These are phyloP conservation scores for Tetrax tetrax DNA, from an alignment of 2,113 vertebrate genomes.

Conservation along the genomic window DNA sequence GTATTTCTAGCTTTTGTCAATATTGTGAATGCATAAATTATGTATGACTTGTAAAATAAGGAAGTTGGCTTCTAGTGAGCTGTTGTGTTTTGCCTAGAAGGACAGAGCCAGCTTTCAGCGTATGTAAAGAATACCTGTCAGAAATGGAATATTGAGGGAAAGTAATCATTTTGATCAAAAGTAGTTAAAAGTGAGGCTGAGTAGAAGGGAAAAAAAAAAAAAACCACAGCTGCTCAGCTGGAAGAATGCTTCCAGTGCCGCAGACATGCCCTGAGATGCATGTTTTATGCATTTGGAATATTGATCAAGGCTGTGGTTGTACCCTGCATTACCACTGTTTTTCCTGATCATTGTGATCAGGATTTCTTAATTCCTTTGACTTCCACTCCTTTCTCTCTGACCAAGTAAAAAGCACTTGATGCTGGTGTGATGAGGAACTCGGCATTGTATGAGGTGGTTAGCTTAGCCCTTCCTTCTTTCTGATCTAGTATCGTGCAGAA, in stretches of 20 bases:
- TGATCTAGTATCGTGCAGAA: background rate
- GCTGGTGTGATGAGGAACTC: background rate
- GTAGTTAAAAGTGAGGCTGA: constrained; percentile 7
- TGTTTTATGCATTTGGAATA: background rate
- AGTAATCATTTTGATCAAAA: constrained; percentile 18
- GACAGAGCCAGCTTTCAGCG: background rate
- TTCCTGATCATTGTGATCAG: background rate
- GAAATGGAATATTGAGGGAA: constrained; percentile 38
- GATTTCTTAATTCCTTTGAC: background rate
- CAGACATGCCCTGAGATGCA: background rate
- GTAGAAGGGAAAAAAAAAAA: background rate
- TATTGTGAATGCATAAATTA: background rate
- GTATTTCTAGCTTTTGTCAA: background rate
- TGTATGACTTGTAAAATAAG: background rate
- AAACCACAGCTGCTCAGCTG: background rate
- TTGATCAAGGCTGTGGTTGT: background rate
- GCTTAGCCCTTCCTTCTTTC: background rate
- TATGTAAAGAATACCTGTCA: background rate
- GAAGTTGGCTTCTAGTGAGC: background rate
- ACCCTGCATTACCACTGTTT: background rate
- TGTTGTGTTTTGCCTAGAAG: constrained; percentile 25
- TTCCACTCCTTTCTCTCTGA: background rate
- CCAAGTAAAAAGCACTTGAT: background rate
- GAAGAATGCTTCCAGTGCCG: background rate
- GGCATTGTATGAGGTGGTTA: background rate